Evolutionary conservation across 2,113 vertebrate species (phyloP).

Genomic region (Genyomyrus donnyi): DNA sequence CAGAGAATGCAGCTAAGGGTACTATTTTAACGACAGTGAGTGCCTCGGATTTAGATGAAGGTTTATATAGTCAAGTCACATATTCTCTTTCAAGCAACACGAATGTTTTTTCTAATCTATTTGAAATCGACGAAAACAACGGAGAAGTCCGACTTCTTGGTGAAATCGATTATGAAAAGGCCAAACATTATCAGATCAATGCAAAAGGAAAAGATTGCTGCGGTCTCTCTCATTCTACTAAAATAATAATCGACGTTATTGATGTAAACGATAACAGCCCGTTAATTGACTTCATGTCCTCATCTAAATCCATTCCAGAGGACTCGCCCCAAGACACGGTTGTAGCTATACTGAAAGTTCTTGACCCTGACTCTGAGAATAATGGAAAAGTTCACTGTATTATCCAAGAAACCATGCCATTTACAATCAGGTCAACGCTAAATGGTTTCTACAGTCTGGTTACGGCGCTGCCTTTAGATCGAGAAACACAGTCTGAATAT

Average conservation of each 20-base stretch:
- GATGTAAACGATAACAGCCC: constrained; percentile 66
- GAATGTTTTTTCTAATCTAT: constrained; percentile 34
- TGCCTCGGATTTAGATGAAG: constrained; percentile 66
- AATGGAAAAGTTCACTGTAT: neutral
- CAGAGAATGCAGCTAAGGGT: constrained; percentile 47
- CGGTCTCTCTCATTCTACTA: constrained; percentile 44
- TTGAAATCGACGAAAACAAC: constrained; percentile 51
- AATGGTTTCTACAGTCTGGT: neutral
- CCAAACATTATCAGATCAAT: constrained; percentile 46
- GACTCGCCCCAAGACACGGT: constrained; percentile 33
- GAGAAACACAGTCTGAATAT: constrained; percentile 31
- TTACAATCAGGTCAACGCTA: neutral
- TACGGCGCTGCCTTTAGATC: neutral
- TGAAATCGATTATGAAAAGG: constrained; percentile 61
- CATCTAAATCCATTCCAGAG: constrained; percentile 44
- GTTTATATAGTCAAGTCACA: constrained; percentile 54
- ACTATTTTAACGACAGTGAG: constrained; percentile 44
- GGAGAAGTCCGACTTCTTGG: constrained; percentile 52
- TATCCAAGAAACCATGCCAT: neutral
- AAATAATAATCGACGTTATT: constrained; percentile 55
- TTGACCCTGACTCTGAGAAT: neutral
- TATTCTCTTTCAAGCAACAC: constrained; percentile 53
- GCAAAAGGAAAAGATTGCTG: constrained; percentile 61
- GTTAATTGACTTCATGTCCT: constrained; percentile 49
- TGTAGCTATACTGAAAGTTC: constrained; percentile 42